phyloP scores from a whole-genome alignment of 2,113 vertebrate species.

The Phalacrocorax aristotelis region DNA sequence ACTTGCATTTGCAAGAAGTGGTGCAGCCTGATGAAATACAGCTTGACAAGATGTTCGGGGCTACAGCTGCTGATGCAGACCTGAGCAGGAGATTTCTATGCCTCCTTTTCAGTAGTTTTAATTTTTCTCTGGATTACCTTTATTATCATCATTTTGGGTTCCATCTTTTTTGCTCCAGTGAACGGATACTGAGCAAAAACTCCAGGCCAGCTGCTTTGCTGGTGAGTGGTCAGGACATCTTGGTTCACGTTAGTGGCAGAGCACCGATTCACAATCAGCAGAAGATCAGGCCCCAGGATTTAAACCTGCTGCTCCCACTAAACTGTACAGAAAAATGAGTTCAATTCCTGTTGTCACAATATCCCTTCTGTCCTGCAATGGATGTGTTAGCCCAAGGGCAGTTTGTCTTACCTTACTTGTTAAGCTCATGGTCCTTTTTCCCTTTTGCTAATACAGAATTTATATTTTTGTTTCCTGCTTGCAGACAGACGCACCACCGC shows the following conservation, averaged over 20 bases:
- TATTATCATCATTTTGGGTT: background rate
- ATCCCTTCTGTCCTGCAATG: background rate
- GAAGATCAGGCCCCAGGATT: background rate
- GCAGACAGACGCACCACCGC: background rate
- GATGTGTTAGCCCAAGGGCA: background rate
- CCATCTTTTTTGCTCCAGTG: background rate
- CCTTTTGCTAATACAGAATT: background rate
- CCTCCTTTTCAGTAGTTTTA: background rate
- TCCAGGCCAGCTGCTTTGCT: background rate
- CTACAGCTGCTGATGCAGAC: background rate
- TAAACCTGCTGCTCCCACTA: background rate
- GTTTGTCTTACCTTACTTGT: background rate
- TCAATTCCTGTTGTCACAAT: background rate
- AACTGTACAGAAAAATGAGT: background rate
- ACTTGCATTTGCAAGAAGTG: background rate
- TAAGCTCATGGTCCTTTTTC: background rate
- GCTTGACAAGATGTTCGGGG: background rate
- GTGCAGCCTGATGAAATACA: background rate
- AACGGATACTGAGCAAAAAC: rapidly evolving
- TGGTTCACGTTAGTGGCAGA: background rate
- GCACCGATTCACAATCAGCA: rapidly evolving
- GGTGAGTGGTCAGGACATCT: background rate
- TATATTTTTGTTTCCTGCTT: background rate
- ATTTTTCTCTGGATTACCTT: background rate
- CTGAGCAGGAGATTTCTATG: background rate